Evolutionary conservation across 2,797 vertebrate species (phyloP).

Genomic region (Lacerta viridis): DNA sequence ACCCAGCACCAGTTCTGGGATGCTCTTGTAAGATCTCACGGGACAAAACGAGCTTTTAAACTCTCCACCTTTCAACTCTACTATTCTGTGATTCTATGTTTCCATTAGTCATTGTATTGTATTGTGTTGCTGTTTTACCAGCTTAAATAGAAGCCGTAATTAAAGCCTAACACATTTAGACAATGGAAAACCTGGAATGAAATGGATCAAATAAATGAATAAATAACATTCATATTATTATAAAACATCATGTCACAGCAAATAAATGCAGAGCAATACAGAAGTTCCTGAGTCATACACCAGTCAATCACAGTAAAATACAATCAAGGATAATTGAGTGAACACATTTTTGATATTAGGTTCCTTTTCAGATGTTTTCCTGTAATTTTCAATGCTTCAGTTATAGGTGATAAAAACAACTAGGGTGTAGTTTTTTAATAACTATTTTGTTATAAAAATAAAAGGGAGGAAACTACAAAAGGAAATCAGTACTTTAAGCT

Average conservation of each 20-base stretch:
- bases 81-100: background rate
- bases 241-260: slow-evolving; percentile 21
- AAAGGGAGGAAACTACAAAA: background rate
- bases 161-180: slow-evolving; percentile 11
- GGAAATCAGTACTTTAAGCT: slow-evolving; percentile 3
- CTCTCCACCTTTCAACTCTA: too few relatives aligned
- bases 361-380: slow-evolving; percentile 12
- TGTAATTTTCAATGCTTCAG: background rate
- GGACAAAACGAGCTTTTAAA: too few relatives aligned
- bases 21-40: too few relatives aligned
- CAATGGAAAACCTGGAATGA: background rate
- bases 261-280: slow-evolving; percentile 5
- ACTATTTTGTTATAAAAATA: slow-evolving; percentile 9
- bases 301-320: slow-evolving; percentile 15
- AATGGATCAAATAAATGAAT: slow-evolving; percentile 5
- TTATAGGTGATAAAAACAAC: background rate
- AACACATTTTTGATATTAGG: slow-evolving; percentile 15
- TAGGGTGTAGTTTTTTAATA: background rate
- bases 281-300: slow-evolving; percentile 24
- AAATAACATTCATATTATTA: slow-evolving; percentile 23
- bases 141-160: slow-evolving; percentile 7
- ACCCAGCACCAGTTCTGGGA: too few relatives aligned
- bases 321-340: slow-evolving; percentile 27
- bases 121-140: slow-evolving; percentile 15
- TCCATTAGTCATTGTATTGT: background rate